These are phyloP conservation scores for Melanotaenia trifasciata DNA, from an alignment of 2,797 vertebrate genomes.

Conservation along the genomic window DNA sequence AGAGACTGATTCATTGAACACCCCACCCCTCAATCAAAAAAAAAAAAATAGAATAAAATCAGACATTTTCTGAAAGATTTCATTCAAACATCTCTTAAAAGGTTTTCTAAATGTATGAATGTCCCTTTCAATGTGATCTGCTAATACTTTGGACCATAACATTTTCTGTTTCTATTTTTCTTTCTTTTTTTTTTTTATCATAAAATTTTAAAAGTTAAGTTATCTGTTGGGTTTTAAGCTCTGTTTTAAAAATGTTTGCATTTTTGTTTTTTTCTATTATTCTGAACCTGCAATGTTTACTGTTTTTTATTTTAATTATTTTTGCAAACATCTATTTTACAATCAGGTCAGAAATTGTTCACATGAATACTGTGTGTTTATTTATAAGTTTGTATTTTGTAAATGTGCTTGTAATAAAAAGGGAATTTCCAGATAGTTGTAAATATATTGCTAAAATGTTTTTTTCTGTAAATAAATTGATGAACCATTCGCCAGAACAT, in stretches of 20 bases:
- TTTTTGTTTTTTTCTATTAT: neutral
- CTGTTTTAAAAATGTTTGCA: conserved; percentile 16
- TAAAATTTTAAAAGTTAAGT: conserved; percentile 2
- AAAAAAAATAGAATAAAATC: neutral
- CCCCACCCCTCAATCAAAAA: too few species aligned
- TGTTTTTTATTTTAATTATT: conserved; percentile 3
- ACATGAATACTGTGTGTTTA: conserved; percentile 60
- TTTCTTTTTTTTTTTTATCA: conserved; percentile 20
- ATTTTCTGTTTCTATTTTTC: too few species aligned
- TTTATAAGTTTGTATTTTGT: conserved; percentile 31
- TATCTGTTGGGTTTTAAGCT: neutral
- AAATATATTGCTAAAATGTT: conserved; percentile 67
- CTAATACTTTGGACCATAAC: conserved; percentile 3
- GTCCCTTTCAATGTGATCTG: conserved; percentile 19
- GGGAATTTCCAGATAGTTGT: conserved; percentile 39
- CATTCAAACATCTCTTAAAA: conserved; percentile 24
- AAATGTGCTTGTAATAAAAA: conserved; percentile 41
- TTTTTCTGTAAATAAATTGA: conserved; percentile 47
- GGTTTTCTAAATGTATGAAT: conserved; percentile 15
- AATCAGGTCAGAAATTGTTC: conserved; percentile 42
- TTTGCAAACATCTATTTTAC: conserved; percentile 18
- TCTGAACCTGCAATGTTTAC: neutral
- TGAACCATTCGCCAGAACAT: neutral
- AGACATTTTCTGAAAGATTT: conserved; percentile 13
- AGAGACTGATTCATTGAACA: conserved; percentile 84